Evolutionary conservation across 2,888 invertebrate species (phyloP).

Genomic region (Axea sp.): DNA sequence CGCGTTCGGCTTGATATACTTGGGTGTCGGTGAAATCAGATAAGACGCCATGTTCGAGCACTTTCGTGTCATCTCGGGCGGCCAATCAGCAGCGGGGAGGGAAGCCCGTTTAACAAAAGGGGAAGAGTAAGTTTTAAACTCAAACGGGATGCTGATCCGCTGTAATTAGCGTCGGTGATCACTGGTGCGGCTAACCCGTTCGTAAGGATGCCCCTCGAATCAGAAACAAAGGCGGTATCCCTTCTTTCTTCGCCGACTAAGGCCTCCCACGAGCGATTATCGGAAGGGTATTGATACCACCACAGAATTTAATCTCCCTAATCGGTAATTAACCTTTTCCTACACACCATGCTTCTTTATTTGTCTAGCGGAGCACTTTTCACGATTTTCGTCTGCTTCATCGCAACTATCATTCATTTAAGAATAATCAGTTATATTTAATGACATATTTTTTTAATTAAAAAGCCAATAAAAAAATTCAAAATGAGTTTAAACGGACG

Average conservation of each 20-base stretch:
- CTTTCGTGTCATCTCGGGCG: conserved; percentile 76
- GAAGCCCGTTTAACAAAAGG: conserved; percentile 70
- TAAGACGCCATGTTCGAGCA: conserved; percentile 78
- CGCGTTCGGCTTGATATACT: conserved; percentile 53
- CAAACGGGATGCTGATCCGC: conserved; percentile 75
- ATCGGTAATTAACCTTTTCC: conserved; percentile 75
- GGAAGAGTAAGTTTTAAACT: conserved; percentile 77
- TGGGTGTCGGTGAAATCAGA: conserved; percentile 61
- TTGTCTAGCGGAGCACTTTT: conserved; percentile 30
- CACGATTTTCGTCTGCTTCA: conserved; percentile 37
- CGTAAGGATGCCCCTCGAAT: conserved; percentile 77
- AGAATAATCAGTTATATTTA: too few relatives aligned
- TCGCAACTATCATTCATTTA: too few relatives aligned
- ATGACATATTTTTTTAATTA: too few relatives aligned
- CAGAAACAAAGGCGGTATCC: conserved; percentile 64
- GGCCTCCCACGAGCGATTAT: conserved; percentile 73
- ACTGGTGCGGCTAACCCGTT: conserved; percentile 78
- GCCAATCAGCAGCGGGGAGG: conserved; percentile 74
- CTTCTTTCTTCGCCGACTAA: conserved; percentile 63
- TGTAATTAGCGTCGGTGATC: conserved; percentile 78
- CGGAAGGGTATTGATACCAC: conserved; percentile 74
- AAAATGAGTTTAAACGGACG: too few relatives aligned
- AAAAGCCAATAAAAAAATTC: too few relatives aligned
- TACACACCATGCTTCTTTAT: conserved; percentile 38
- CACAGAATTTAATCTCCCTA: conserved; percentile 77